These are phyloP conservation scores for Julus scanicus DNA, from an alignment of 2,888 invertebrate species.

Conservation along the genomic window DNA sequence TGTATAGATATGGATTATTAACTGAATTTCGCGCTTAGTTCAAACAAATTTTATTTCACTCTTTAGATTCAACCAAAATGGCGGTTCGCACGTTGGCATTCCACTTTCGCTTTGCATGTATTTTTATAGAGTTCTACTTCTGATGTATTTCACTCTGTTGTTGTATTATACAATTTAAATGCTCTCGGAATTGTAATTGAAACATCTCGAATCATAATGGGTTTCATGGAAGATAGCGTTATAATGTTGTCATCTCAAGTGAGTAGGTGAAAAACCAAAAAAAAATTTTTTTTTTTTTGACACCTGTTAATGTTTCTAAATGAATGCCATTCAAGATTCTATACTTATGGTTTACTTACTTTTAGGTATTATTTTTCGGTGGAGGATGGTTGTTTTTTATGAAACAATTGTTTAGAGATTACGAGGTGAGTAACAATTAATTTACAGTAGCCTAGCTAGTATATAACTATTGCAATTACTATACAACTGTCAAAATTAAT, in stretches of 20 bases:
- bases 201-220: constrained; percentile 71
- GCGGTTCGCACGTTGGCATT: background rate
- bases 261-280: background rate
- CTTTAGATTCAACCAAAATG: constrained; percentile 23
- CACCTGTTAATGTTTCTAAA: constrained; percentile 5
- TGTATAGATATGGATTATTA: no score
- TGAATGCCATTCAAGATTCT: background rate
- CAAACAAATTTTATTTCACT: background rate
- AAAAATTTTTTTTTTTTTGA: constrained; percentile 10
- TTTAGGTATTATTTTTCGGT: constrained; percentile 90
- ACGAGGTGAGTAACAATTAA: constrained; percentile 73
- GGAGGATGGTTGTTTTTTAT: constrained; percentile 99
- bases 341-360: constrained; percentile 60
- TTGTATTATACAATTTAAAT: background rate
- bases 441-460: background rate
- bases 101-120: background rate
- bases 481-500: background rate
- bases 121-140: background rate
- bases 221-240: constrained; percentile 83
- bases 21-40: no score
- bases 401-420: constrained; percentile 95
- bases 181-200: background rate
- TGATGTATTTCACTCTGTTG: background rate
- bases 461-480: constrained; percentile 55
- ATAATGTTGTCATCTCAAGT: constrained; percentile 86